A percentile compares a stretch with the other conserved stretches of the same genome.
Conservation (phyloP, 2,888 invertebrate genomes). For the Nephrotoma guestfalica region DNA sequence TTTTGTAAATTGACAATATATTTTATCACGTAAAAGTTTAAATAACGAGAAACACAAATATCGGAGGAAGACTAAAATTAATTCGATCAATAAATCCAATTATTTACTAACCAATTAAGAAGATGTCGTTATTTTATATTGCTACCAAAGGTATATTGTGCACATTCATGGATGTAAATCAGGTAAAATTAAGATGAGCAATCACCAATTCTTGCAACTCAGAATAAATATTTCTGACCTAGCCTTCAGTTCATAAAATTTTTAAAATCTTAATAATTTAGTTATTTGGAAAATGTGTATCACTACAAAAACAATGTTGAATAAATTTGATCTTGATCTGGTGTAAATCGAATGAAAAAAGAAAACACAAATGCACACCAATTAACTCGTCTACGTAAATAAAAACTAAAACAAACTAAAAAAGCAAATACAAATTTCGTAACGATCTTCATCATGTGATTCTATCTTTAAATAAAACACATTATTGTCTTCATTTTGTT, state of each 20-base stretch:
- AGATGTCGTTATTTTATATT: neutral
- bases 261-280: neutral
- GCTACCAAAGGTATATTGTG: too few species aligned
- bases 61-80: neutral
- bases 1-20: neutral
- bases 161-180: too few species aligned
- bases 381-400: neutral
- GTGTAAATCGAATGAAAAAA: neutral
- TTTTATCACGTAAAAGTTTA: neutral
- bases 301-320: neutral
- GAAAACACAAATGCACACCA: neutral
- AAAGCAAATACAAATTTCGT: neutral
- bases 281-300: neutral
- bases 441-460: neutral
- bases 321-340: neutral
- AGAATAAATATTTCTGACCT: too few species aligned
- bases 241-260: neutral
- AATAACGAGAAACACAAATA: neutral
- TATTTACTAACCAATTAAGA: neutral
- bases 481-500: neutral
- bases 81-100: neutral
- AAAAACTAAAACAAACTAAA: neutral
- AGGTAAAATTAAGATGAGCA: too few species aligned
- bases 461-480: neutral
- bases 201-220: too few species aligned